Evolutionary conservation across 2,888 invertebrate species (phyloP), one percentile per base, ranked within the genome.

Genomic region (Subacronicta megacephala): DNA sequence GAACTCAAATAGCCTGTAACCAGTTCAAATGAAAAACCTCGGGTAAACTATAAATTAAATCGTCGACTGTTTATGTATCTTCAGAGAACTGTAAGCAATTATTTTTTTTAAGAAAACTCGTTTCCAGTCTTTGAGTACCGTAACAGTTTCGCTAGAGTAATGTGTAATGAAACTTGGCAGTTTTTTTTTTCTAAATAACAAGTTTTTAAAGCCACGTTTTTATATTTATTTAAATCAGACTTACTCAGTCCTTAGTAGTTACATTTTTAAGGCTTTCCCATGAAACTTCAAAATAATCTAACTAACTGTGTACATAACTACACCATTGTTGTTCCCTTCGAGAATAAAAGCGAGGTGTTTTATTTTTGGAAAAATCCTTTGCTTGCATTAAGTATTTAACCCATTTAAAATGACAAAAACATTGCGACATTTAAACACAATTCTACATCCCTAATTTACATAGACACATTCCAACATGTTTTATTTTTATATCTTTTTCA

Each of bases 1-100:
- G 64, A 79, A 76, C 73, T 76, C 75, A 75, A 79, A 82, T 81
- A 82, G 71, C 72, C 60, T 68, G 74, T 80, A 77, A 75, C 72
- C 51, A 65, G 54, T 71, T 73, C 57, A 71, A 82, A 80, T 79
- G 63, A 75, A 81, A 81, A 78, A 72, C 68, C 64, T 36, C 67
- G 69, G 47, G 63, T 60, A 58, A 75, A 81, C 75, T 80, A 69
- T 71, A 75, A 78, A 77, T 72, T 73, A 70, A 78, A 75, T 70
- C 49, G 56, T 53, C 7, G 12, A 58, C 42, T 23, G 45, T 49
- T 57, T 41, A 33, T 49, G 43, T 52, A 31, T 58, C 23, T 46
- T 54, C 18, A 23, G 44, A 33, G 12, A 38, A n/a, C 17, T 13
- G 20, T 53, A 46, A 50, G 43, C 47, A 49, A 18, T 17, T 37